Evolutionary conservation across 2,113 vertebrate species (phyloP).

Genomic region (Rhinichthys klamathensis): DNA sequence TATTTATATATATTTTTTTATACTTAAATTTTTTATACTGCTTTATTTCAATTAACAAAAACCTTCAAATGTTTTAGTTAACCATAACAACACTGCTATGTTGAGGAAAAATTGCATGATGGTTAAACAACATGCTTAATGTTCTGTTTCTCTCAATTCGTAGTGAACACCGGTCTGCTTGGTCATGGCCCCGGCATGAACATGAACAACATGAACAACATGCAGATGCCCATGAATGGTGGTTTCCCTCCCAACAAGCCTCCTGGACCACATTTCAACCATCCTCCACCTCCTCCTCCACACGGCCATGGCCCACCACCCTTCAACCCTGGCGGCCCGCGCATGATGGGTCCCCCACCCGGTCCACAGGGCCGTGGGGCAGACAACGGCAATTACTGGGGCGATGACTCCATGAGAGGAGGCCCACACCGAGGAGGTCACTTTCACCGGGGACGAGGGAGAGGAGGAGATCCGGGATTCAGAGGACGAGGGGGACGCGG

Average conservation of each 20-base stretch:
- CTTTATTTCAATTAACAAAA: background rate
- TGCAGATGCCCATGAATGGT: slow-evolving; percentile 84
- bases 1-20: background rate
- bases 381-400: slow-evolving; percentile 86
- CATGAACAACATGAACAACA: slow-evolving; percentile 72
- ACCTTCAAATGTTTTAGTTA: background rate
- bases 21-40: background rate
- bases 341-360: slow-evolving; percentile 88
- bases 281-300: slow-evolving; percentile 80
- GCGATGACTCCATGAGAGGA: slow-evolving; percentile 86
- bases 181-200: slow-evolving; percentile 83
- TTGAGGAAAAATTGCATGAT: background rate
- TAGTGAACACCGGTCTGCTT: slow-evolving; percentile 80
- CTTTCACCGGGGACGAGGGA: slow-evolving; percentile 83
- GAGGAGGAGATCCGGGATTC: slow-evolving; percentile 82
- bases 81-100: background rate
- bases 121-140: background rate
- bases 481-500: slow-evolving; percentile 83
- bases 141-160: background rate
- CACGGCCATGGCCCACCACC: slow-evolving; percentile 81
- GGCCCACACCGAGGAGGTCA: slow-evolving; percentile 78
- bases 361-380: slow-evolving; percentile 75
- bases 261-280: slow-evolving; percentile 80
- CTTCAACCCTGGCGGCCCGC: slow-evolving; percentile 72
- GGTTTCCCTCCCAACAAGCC: slow-evolving; percentile 84